Conservation (phyloP, 2,113 vertebrate species). For the Psophia crepitans region DNA sequence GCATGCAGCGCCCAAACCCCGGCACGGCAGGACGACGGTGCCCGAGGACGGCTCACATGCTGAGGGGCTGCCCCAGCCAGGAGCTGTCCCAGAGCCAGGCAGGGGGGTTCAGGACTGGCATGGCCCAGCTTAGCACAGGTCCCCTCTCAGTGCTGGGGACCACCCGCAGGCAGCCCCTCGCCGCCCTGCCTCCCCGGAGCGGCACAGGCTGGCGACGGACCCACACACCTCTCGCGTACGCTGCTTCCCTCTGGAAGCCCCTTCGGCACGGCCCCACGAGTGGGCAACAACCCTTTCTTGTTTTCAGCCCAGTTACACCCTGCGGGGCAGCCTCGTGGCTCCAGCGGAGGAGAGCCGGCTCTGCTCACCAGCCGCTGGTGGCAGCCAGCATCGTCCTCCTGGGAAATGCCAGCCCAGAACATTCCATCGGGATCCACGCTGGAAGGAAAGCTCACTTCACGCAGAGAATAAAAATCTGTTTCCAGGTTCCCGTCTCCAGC, state of each 20-base stretch:
- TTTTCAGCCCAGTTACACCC: not conserved
- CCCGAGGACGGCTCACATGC: fast-evolving
- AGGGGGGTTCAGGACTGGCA: not conserved
- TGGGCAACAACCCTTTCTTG: fast-evolving
- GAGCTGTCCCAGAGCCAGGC: not conserved
- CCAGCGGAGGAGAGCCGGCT: not conserved
- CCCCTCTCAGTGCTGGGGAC: fast-evolving
- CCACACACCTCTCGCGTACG: fast-evolving
- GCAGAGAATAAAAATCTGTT: not conserved
- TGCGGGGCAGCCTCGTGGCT: fast-evolving
- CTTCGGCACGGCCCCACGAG: fast-evolving
- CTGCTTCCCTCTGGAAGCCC: not conserved
- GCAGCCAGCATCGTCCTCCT: fast-evolving
- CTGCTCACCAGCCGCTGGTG: fast-evolving
- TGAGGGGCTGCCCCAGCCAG: not conserved
- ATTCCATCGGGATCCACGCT: not conserved
- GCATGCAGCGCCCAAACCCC: not conserved
- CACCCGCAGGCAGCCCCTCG: not conserved
- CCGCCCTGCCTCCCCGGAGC: not conserved
- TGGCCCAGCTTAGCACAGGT: not conserved
- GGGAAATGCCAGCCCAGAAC: not conserved
- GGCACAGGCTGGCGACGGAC: fast-evolving
- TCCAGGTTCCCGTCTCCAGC: not conserved
- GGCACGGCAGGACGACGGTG: fast-evolving
- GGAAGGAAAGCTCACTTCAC: not conserved